A percentile compares a stretch with the other conserved stretches of the same genome.
Evolutionary conservation across 2,113 vertebrate genomes (phyloP).

Genomic region (Muntiacus reevesi): DNA sequence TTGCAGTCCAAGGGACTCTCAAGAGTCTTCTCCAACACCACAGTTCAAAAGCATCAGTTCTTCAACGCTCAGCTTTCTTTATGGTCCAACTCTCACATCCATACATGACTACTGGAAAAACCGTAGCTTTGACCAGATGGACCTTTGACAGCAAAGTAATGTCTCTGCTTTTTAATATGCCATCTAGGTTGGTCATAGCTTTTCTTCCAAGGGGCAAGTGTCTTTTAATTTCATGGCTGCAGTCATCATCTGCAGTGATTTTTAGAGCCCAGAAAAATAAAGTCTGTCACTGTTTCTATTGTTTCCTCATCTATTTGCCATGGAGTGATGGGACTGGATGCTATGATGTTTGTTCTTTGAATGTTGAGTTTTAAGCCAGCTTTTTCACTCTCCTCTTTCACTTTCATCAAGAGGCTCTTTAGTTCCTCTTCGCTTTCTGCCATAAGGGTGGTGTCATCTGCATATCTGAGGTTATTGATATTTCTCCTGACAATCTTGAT

Average conservation of each 20-base stretch:
- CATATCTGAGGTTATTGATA: not conserved
- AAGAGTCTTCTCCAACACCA: not conserved
- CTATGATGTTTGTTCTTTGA: not conserved
- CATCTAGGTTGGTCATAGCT: not conserved
- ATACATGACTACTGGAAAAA: not conserved
- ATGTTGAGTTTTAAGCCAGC: not conserved
- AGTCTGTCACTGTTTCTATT: not conserved
- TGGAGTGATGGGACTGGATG: not conserved
- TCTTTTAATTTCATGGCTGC: not conserved
- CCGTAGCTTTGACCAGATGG: not conserved
- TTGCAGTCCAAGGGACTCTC: not conserved
- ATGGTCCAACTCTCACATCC: not conserved
- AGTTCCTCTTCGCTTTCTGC: not conserved
- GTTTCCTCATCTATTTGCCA: not conserved
- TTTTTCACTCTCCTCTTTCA: not conserved
- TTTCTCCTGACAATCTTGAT: not conserved
- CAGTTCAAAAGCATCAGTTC: not conserved
- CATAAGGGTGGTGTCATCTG: not conserved
- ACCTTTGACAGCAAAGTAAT: not conserved
- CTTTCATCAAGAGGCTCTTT: not conserved
- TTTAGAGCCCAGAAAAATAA: not conserved
- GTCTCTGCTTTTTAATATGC: not conserved
- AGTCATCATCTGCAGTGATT: not conserved
- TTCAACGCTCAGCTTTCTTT: not conserved
- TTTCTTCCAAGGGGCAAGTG: not conserved